These are phyloP conservation scores for Chiroxiphia lanceolata DNA, from an alignment of 2,797 vertebrate species.

Conservation along the genomic window DNA sequence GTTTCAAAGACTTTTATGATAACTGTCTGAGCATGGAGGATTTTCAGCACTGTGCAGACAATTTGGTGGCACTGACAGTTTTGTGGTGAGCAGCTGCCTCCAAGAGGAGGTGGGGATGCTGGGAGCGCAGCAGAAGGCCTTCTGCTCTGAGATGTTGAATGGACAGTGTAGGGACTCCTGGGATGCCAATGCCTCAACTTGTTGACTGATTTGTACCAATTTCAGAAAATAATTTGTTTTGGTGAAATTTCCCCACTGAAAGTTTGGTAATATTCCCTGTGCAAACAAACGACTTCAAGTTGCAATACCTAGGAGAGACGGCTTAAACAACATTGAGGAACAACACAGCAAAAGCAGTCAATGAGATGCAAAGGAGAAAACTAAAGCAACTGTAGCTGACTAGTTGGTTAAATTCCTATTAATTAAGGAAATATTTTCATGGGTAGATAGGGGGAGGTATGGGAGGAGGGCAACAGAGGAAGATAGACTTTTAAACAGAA, in stretches of 20 bases:
- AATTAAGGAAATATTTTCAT: background rate
- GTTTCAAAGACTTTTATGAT: background rate
- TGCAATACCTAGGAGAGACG: background rate
- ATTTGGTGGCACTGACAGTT: background rate
- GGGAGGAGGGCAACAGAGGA: background rate
- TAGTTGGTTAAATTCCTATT: background rate
- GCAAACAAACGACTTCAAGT: background rate
- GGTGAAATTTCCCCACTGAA: background rate
- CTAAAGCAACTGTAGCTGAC: background rate
- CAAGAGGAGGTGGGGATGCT: background rate
- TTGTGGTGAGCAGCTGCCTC: background rate
- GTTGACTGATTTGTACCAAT: background rate
- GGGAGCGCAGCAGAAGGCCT: background rate
- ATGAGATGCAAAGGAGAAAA: background rate
- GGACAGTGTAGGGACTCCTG: accelerated
- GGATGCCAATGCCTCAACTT: background rate
- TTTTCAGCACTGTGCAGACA: background rate
- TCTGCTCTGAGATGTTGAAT: background rate
- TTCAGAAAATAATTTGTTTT: background rate
- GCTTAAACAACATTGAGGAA: background rate
- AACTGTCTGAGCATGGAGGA: background rate
- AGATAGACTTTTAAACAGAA: background rate
- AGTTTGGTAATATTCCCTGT: background rate
- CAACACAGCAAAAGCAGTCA: background rate
- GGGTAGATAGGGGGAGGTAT: background rate